These are phyloP conservation scores for Pelecanus crispus DNA, from an alignment of 2,113 vertebrate genomes.

Conservation along the genomic window DNA sequence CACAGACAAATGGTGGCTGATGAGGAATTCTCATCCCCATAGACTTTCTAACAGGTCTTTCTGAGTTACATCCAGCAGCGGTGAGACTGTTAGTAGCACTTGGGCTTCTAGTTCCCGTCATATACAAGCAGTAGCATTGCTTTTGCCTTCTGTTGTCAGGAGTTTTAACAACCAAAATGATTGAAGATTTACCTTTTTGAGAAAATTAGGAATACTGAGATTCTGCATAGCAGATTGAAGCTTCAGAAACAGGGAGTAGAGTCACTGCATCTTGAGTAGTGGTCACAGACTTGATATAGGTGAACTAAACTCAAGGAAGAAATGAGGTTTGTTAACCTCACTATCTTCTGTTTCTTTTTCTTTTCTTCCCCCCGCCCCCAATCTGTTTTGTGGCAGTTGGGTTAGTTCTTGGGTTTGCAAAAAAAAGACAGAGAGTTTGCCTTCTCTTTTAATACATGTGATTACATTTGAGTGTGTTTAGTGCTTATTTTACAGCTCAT, in stretches of 20 bases:
- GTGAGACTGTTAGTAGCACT: not conserved
- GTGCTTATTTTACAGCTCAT: not conserved
- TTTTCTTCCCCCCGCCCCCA: not conserved
- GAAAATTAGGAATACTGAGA: not conserved
- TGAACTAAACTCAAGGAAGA: not conserved
- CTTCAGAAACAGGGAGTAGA: not conserved
- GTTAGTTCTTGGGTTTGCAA: not conserved
- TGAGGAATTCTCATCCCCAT: not conserved
- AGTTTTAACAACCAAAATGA: not conserved
- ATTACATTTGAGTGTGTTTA: not conserved
- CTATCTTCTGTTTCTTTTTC: not conserved
- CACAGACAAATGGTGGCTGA: not conserved
- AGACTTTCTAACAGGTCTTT: not conserved
- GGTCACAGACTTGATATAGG: not conserved
- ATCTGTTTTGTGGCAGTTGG: not conserved
- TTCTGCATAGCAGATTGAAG: not conserved
- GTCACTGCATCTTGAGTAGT: not conserved
- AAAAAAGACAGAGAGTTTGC: not conserved
- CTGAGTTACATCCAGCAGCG: not conserved
- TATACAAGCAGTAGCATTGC: not conserved
- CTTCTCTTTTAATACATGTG: not conserved
- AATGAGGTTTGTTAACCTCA: not conserved
- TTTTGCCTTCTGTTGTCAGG: not conserved
- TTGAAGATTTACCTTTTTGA: not conserved
- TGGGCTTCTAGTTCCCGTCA: not conserved